phyloP scores from a whole-genome alignment of 2,113 vertebrate genomes.

The Chaenocephalus aceratus region DNA sequence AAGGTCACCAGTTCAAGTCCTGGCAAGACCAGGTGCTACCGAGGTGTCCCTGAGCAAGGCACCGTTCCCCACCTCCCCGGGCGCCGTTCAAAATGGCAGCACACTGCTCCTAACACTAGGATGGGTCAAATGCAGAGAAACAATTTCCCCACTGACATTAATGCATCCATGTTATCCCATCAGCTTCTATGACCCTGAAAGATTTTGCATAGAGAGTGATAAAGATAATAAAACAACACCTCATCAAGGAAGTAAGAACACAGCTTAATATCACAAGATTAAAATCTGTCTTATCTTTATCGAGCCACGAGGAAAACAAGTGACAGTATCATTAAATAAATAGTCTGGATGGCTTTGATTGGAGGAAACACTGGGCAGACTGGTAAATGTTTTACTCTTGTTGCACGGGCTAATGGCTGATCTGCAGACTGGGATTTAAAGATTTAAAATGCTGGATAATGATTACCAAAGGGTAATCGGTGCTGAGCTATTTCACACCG shows the following conservation, averaged over 20 bases:
- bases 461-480: constrained; percentile 23
- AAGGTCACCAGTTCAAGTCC: no score
- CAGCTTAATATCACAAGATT: constrained; percentile 33
- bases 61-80: no score
- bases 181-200: background rate
- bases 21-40: no score
- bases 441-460: constrained; percentile 48
- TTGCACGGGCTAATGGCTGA: constrained; percentile 28
- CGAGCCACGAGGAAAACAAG: constrained; percentile 18
- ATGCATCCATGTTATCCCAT: background rate
- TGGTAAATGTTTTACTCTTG: constrained; percentile 67
- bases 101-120: no score
- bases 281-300: constrained; percentile 37
- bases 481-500: background rate
- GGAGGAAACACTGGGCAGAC: constrained; percentile 1
- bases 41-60: no score
- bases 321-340: constrained; percentile 30
- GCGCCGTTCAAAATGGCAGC: no score
- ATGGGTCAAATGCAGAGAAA: no score
- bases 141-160: no score
- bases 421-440: constrained; percentile 13
- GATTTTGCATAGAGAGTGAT: background rate
- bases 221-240: constrained; percentile 19
- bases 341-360: background rate
- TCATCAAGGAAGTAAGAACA: constrained; percentile 22